Evolutionary conservation across 2,797 vertebrate species (phyloP), one percentile per base, ranked within the genome.

Genomic region (Rallus crepitans): DNA sequence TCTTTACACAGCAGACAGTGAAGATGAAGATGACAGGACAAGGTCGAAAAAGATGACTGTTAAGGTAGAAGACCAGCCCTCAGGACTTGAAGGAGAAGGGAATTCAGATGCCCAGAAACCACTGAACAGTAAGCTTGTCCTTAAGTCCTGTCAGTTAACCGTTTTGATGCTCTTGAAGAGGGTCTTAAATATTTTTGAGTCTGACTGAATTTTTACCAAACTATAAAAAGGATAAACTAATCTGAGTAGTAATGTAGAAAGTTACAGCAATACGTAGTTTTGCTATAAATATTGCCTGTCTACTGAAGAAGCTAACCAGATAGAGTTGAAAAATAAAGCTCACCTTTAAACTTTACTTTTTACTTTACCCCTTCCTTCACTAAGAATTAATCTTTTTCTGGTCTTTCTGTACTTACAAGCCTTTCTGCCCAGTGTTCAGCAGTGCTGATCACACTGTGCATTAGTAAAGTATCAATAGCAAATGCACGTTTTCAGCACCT

Each of bases 1-100:
- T 91, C 97, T 98, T 30, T 98, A 98, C 97, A 95, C 98, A 96
- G 98, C 98, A 84, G 92, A 99, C 95, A 98, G 98, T 69, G 98
- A 98, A 94, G 98, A 98, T 76, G 94, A 99, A 98, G 93, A 98
- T 70, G 96, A 97, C 93, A 71, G 96, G 87, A 71, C 94, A 45
- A 89, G 97, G 91, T 96, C 98, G n/a, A 96, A 98, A 97, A 97
- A 98, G 93, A 86, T 76, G 23, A 69, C 94, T 40, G 91, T 97
- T 91, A 98, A 98, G 39, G 91, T 96, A 77, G 98, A 99, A 97
- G 87, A 82, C 3, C 98, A 98, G 89, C 96, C 93, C 94, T 98
- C 97, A 91, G 97, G 96, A 90, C 94, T 3, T 70, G 98, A 98
- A 68, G 93, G 93, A 48, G 93, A 95, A 85, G 97, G 95, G 28